Conservation (phyloP, 1,140 invertebrate species). For the Lepidurus packardi region DNA sequence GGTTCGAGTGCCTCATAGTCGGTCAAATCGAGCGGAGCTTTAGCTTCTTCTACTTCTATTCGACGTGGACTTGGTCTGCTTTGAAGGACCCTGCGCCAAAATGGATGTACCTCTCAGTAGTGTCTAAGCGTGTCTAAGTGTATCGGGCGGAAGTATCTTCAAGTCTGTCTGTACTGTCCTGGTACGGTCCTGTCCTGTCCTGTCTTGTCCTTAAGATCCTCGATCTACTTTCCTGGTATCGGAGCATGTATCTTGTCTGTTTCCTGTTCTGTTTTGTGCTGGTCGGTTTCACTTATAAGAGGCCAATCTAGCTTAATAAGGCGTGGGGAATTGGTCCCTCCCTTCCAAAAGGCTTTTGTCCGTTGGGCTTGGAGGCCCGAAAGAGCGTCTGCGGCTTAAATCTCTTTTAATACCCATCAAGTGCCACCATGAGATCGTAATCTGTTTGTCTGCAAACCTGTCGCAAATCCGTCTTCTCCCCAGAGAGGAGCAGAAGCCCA, state of each 20-base stretch:
- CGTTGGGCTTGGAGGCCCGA: too few relatives aligned
- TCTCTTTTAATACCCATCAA: not conserved
- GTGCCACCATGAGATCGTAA: not conserved
- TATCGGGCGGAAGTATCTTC: too few relatives aligned
- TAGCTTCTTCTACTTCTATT: not conserved
- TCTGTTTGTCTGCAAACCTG: not conserved
- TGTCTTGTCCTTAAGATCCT: not conserved
- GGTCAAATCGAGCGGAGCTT: constrained; percentile 2
- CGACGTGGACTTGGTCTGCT: too few relatives aligned
- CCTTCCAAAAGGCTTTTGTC: too few relatives aligned
- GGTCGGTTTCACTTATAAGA: too few relatives aligned
- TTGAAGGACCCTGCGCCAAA: constrained; percentile 5
- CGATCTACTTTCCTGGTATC: not conserved
- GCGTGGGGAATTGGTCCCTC: too few relatives aligned
- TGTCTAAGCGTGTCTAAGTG: too few relatives aligned
- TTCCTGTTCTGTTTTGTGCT: too few relatives aligned
- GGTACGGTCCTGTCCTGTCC: too few relatives aligned
- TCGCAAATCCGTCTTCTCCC: not conserved
- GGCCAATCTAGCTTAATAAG: too few relatives aligned
- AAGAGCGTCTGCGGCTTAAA: not conserved
- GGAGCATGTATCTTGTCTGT: too few relatives aligned
- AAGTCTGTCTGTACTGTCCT: too few relatives aligned
- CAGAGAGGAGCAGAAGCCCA: not conserved
- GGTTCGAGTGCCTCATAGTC: not conserved
- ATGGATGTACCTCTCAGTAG: not conserved